phyloP scores from a whole-genome alignment of 2,797 vertebrate species.

The Pipistrellus kuhlii region DNA sequence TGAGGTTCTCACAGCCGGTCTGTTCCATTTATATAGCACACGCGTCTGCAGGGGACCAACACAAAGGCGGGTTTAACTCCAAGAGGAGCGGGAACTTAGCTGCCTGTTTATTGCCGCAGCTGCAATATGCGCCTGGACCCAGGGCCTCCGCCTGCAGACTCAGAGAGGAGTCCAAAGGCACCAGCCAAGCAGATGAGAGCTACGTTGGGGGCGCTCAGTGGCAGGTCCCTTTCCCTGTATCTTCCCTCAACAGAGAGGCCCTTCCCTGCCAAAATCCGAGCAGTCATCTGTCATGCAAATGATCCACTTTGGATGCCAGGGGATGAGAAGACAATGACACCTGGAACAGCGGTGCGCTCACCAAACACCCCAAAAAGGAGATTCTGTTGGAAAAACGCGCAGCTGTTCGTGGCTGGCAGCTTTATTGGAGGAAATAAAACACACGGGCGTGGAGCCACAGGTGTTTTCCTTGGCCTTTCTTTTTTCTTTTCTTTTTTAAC shows the following conservation, averaged over 20 bases:
- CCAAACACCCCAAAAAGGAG: slow-evolving; percentile 53
- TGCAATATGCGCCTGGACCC: not conserved
- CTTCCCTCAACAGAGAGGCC: slow-evolving; percentile 76
- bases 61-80: slow-evolving; percentile 26
- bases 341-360: slow-evolving; percentile 29
- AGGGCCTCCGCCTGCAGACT: not conserved
- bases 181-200: slow-evolving; percentile 70
- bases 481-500: not conserved
- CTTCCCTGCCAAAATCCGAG: slow-evolving; percentile 78
- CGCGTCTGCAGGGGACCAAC: not conserved
- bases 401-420: slow-evolving; percentile 76
- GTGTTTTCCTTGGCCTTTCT: not conserved
- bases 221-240: slow-evolving; percentile 82
- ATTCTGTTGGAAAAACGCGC: slow-evolving; percentile 74
- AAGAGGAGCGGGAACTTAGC: not conserved
- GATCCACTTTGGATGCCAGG: slow-evolving; percentile 76
- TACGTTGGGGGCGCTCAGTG: slow-evolving; percentile 52
- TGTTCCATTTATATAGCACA: not conserved
- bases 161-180: slow-evolving; percentile 53
- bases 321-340: slow-evolving; percentile 73
- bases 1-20: not conserved
- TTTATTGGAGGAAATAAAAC: slow-evolving; percentile 76
- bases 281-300: slow-evolving; percentile 83
- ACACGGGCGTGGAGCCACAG: slow-evolving; percentile 45
- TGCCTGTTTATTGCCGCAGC: slow-evolving; percentile 47